Conservation (phyloP, 2,113 vertebrate species). For the Carassius carassius region DNA sequence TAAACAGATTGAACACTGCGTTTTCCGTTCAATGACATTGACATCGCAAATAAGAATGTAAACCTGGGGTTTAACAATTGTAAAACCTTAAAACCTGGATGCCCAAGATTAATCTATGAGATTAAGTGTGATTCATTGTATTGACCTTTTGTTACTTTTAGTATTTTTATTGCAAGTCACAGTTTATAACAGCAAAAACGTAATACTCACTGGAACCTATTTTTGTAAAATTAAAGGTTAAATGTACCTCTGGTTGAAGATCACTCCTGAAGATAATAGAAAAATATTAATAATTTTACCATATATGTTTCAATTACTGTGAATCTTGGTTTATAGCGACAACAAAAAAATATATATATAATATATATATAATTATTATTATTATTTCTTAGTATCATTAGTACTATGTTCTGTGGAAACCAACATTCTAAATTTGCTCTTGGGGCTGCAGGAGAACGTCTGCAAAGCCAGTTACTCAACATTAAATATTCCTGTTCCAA, state of each 20-base stretch:
- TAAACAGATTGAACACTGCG: not conserved
- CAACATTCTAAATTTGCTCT: not conserved
- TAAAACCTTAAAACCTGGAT: not conserved
- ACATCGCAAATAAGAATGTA: not conserved
- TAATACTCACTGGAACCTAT: not conserved
- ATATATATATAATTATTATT: too few relatives aligned
- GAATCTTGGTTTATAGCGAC: not conserved
- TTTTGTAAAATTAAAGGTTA: not conserved
- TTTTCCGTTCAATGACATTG: not conserved
- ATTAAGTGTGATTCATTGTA: not conserved
- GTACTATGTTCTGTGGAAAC: not conserved
- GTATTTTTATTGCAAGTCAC: not conserved
- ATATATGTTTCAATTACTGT: not conserved
- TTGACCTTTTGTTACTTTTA: not conserved
- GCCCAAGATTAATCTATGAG: not conserved
- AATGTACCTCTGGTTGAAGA: not conserved
- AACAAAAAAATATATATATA: not conserved
- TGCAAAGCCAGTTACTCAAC: slow-evolving; percentile 38
- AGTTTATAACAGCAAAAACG: not conserved
- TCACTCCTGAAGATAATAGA: not conserved
- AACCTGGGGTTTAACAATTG: not conserved
- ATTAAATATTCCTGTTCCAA: slow-evolving; percentile 42
- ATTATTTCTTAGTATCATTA: slow-evolving; percentile 1
- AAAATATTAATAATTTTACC: not conserved
- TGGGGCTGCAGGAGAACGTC: slow-evolving; percentile 11